Conservation (phyloP, 2,113 vertebrate genomes). For the Camelus dromedarius region DNA sequence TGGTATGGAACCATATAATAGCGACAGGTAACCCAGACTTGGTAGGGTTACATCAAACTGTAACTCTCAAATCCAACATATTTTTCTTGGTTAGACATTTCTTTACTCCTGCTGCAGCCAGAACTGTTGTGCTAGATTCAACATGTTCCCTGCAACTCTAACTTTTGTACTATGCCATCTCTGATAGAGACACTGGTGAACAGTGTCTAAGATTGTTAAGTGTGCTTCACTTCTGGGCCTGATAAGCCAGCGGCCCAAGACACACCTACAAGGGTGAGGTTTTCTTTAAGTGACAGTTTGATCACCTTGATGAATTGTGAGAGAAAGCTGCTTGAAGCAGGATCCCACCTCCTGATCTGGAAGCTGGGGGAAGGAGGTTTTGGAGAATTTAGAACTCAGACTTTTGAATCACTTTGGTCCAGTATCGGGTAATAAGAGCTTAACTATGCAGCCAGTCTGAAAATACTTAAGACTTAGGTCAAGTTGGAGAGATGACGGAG, state of each 20-base stretch:
- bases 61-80: too few relatives aligned
- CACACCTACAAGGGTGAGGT: neutral
- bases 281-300: slow-evolving; percentile 26
- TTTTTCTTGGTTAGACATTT: neutral
- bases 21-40: too few relatives aligned
- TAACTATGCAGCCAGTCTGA: neutral
- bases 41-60: too few relatives aligned
- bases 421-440: neutral
- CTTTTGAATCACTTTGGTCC: neutral
- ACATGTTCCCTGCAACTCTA: neutral
- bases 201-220: neutral
- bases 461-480: neutral
- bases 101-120: neutral
- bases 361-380: neutral
- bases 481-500: neutral
- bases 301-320: neutral
- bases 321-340: neutral
- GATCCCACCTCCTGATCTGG: neutral
- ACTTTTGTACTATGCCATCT: neutral
- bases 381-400: neutral
- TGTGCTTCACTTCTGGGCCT: neutral
- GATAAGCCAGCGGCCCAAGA: slow-evolving; percentile 14
- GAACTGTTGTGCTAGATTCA: neutral
- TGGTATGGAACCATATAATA: too few relatives aligned
- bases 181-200: neutral